A percentile compares a stretch with the other conserved stretches of the same genome.
phyloP scores from a whole-genome alignment of 2,797 vertebrate species.

The Ctenopoma multispine region DNA sequence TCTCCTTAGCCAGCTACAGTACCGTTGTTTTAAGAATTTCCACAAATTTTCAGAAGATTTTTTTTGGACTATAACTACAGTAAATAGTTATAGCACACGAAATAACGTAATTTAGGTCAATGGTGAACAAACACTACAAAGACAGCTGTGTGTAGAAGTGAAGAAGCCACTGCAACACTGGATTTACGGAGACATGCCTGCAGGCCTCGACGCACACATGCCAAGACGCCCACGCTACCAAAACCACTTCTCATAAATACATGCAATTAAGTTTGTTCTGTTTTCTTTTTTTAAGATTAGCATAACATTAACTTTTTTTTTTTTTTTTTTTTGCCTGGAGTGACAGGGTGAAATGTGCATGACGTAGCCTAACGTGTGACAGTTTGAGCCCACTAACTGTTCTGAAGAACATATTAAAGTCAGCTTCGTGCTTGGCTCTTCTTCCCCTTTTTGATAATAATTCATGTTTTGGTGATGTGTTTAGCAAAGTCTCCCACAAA shows the following conservation, averaged over 20 bases:
- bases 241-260: constrained; percentile 35
- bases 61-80: neutral
- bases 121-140: constrained; percentile 25
- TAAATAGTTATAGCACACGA: neutral
- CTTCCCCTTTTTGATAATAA: neutral
- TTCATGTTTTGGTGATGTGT: constrained; percentile 27
- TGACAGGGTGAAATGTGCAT: constrained; percentile 1
- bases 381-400: neutral
- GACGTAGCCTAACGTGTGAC: constrained; percentile 1
- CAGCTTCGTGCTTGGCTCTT: neutral
- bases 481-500: constrained; percentile 34
- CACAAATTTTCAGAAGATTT: accelerated
- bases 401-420: constrained; percentile 1
- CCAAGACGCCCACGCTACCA: constrained; percentile 29
- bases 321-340: neutral
- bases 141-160: constrained; percentile 29
- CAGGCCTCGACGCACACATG: constrained; percentile 29
- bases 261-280: constrained; percentile 45
- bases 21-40: neutral
- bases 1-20: too few relatives aligned
- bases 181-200: constrained; percentile 29
- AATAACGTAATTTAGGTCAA: constrained; percentile 13
- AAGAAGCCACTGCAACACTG: constrained; percentile 12
- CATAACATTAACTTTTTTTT: constrained; percentile 13
- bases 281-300: constrained; percentile 27